phyloP scores from a whole-genome alignment of 2,888 invertebrate species.

The Barypeithes pellucidus region DNA sequence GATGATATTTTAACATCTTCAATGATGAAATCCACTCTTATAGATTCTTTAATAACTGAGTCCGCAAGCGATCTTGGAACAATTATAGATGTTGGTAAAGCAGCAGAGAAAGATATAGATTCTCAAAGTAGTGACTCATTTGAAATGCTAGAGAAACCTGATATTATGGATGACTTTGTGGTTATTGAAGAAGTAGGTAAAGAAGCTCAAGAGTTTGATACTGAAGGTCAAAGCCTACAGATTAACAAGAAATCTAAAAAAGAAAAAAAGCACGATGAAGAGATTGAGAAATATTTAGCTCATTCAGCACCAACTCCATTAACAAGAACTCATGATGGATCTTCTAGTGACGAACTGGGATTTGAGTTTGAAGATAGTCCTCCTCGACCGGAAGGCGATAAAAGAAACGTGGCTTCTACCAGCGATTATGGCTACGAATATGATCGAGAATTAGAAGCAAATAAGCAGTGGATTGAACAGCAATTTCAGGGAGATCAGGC shows the following conservation, averaged over 20 bases:
- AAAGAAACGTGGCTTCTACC: conserved; percentile 66
- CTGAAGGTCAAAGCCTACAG: conserved; percentile 86
- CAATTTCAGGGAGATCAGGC: conserved; percentile 84
- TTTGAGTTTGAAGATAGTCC: conserved; percentile 83
- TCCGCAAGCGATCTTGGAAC: conserved; percentile 74
- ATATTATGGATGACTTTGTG: conserved; percentile 90
- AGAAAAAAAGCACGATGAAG: conserved; percentile 78
- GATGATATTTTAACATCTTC: conserved; percentile 48
- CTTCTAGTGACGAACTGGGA: conserved; percentile 76
- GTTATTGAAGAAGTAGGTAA: conserved; percentile 91
- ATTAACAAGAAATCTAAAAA: conserved; percentile 73
- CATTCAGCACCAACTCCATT: conserved; percentile 80
- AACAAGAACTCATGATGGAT: conserved; percentile 71
- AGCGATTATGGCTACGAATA: conserved; percentile 70
- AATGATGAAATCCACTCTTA: conserved; percentile 52
- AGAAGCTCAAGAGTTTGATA: conserved; percentile 87
- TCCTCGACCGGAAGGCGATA: conserved; percentile 67
- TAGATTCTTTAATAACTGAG: conserved; percentile 67
- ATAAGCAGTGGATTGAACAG: conserved; percentile 92
- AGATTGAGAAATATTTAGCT: conserved; percentile 82
- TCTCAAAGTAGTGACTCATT: conserved; percentile 90
- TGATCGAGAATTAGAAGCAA: conserved; percentile 79
- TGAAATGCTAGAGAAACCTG: conserved; percentile 90
- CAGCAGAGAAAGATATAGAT: conserved; percentile 71
- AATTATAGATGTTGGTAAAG: conserved; percentile 77